A percentile compares a stretch with the other conserved stretches of the same genome.
phyloP scores from a whole-genome alignment of 2,888 invertebrate genomes.

The Gastracanthus pulcherrimus region DNA sequence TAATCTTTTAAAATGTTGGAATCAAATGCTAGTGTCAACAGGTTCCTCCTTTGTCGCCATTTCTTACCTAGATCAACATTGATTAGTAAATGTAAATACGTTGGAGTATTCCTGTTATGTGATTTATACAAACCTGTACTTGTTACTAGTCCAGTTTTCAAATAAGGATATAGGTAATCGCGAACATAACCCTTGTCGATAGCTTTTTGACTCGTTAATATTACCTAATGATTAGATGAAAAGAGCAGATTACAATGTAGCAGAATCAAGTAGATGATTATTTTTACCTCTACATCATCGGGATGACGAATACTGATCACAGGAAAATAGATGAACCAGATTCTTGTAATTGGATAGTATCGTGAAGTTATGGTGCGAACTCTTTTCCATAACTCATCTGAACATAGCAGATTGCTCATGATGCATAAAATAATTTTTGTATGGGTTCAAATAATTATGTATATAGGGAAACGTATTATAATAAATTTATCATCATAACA shows the following conservation, averaged over 20 bases:
- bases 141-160: neutral
- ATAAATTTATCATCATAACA: too few species aligned
- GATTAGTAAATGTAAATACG: neutral
- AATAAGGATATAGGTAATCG: constrained; percentile 69
- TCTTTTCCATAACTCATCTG: constrained; percentile 62
- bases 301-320: constrained; percentile 66
- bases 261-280: too few species aligned
- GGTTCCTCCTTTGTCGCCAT: constrained; percentile 52
- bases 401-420: neutral
- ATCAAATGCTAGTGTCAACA: constrained; percentile 52
- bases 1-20: constrained; percentile 42
- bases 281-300: constrained; percentile 66
- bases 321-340: constrained; percentile 59
- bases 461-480: neutral
- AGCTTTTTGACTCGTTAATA: constrained; percentile 69
- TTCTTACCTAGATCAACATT: neutral
- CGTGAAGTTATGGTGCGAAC: constrained; percentile 49
- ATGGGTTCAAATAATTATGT: neutral
- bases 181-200: constrained; percentile 55
- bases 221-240: neutral
- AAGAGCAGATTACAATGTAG: neutral
- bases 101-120: too few species aligned
- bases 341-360: constrained; percentile 66
- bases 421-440: neutral
- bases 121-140: neutral